Evolutionary conservation across 2,888 invertebrate genomes (phyloP).

Genomic region (Apodemia mormo): DNA sequence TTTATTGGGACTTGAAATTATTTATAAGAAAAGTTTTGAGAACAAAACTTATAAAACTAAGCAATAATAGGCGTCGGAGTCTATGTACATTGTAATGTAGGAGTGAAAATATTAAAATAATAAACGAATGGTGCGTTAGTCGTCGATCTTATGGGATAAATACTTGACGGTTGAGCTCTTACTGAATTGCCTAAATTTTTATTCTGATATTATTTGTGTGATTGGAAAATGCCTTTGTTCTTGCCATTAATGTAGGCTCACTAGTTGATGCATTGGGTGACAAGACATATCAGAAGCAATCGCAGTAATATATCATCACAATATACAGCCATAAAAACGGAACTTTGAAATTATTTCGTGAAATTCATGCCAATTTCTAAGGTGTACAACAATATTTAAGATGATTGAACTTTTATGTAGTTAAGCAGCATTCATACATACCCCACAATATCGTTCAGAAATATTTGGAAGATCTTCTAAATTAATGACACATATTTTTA

Average conservation of each 20-base stretch:
- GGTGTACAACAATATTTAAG: conserved; percentile 3
- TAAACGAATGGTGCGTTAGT: conserved; percentile 77
- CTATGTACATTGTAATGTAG: conserved; percentile 79
- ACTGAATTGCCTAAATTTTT: conserved; percentile 69
- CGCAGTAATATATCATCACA: conserved; percentile 52
- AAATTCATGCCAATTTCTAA: conserved; percentile 29
- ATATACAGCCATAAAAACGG: conserved; percentile 30
- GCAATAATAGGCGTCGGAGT: conserved; percentile 77
- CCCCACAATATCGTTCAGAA: background rate
- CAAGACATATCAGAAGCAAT: conserved; percentile 74
- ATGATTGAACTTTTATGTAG: background rate
- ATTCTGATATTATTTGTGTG: conserved; percentile 68
- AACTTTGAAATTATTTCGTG: conserved; percentile 25
- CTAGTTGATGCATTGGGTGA: conserved; percentile 53
- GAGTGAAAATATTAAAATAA: conserved; percentile 57
- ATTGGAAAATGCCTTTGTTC: conserved; percentile 63
- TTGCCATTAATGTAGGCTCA: conserved; percentile 59
- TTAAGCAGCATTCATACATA: conserved; percentile 1
- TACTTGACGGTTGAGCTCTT: conserved; percentile 62
- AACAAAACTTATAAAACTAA: conserved; percentile 79
- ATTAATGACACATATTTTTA: conserved; percentile 13
- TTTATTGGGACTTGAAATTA: conserved; percentile 81
- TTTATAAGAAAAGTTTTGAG: conserved; percentile 79
- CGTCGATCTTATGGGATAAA: conserved; percentile 69
- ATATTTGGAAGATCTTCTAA: conserved; percentile 13